These are phyloP conservation scores for Dryococelus australis DNA, from an alignment of 2,888 invertebrate genomes.

Conservation along the genomic window DNA sequence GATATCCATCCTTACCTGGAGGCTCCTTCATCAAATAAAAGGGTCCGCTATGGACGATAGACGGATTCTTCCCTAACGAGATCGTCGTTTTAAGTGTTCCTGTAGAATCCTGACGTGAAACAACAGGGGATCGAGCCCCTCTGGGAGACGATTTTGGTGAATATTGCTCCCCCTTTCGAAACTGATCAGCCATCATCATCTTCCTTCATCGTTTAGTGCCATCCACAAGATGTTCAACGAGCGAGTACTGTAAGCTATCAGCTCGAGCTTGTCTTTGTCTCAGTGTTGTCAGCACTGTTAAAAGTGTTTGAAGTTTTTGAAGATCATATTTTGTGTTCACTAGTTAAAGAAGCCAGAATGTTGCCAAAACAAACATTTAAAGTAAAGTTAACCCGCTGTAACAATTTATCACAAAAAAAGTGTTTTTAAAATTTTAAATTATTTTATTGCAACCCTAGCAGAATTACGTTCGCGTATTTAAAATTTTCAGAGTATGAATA, in stretches of 20 bases:
- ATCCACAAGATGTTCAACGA: conserved; percentile 30
- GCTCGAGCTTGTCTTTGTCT: background rate
- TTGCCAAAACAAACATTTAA: too few relatives aligned
- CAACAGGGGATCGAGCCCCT: conserved; percentile 94
- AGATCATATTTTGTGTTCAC: too few relatives aligned
- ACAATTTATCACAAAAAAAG: too few relatives aligned
- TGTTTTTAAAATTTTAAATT: too few relatives aligned
- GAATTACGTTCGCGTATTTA: too few relatives aligned
- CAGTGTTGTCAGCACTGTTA: background rate
- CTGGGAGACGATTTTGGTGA: conserved; percentile 94
- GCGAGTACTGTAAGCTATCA: background rate
- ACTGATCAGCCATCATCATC: conserved; percentile 93
- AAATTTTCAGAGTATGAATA: too few relatives aligned
- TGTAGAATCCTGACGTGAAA: conserved; percentile 95
- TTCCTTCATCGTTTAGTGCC: conserved; percentile 55
- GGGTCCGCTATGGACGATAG: conserved; percentile 96
- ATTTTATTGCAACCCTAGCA: too few relatives aligned
- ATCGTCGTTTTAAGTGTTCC: conserved; percentile 98
- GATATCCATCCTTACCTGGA: conserved; percentile 70
- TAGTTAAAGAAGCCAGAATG: too few relatives aligned
- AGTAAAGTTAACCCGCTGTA: too few relatives aligned
- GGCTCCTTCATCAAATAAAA: conserved; percentile 98
- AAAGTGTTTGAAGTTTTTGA: background rate
- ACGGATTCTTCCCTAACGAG: conserved; percentile 95
- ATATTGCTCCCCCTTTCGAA: conserved; percentile 91